phyloP scores from a whole-genome alignment of 2,797 vertebrate species.

The Hylomyscus alleni region DNA sequence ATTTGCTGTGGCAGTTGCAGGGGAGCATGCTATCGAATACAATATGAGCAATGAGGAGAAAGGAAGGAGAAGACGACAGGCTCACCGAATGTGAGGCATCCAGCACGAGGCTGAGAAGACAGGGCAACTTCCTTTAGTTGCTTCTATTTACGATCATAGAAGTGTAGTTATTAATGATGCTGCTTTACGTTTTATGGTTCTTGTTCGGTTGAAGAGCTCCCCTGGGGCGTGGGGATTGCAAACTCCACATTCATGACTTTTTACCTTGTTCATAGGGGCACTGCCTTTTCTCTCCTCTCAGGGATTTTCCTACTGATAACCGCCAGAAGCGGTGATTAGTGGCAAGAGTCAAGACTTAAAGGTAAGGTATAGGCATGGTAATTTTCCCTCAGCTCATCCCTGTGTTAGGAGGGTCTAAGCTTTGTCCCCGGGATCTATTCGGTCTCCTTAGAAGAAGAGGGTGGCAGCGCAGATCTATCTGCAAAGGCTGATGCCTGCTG shows the following conservation, averaged over 20 bases:
- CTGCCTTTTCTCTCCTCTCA: not conserved
- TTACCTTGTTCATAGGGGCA: not conserved
- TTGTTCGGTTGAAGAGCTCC: constrained; percentile 60
- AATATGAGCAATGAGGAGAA: constrained; percentile 68
- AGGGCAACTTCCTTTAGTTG: constrained; percentile 52
- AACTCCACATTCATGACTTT: not conserved
- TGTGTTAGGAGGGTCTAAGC: constrained; percentile 66
- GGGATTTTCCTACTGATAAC: constrained; percentile 41
- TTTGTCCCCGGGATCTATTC: constrained; percentile 80
- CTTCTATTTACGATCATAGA: constrained; percentile 72
- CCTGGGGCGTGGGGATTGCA: not conserved
- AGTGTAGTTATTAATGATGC: constrained; percentile 73
- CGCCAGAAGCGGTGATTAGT: constrained; percentile 52
- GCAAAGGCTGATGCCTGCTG: constrained; percentile 74
- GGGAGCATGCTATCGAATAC: constrained; percentile 62
- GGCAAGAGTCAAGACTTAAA: constrained; percentile 72
- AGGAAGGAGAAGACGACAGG: not conserved
- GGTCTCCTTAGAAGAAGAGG: constrained; percentile 80
- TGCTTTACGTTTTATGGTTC: constrained; percentile 75
- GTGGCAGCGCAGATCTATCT: not conserved
- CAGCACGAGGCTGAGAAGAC: constrained; percentile 4
- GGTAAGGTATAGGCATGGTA: constrained; percentile 52
- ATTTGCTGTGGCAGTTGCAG: constrained; percentile 77
- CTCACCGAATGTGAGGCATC: not conserved
- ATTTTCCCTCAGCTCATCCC: constrained; percentile 66